Conservation (phyloP, 1,140 invertebrate genomes). For the Achatina immaculata region DNA sequence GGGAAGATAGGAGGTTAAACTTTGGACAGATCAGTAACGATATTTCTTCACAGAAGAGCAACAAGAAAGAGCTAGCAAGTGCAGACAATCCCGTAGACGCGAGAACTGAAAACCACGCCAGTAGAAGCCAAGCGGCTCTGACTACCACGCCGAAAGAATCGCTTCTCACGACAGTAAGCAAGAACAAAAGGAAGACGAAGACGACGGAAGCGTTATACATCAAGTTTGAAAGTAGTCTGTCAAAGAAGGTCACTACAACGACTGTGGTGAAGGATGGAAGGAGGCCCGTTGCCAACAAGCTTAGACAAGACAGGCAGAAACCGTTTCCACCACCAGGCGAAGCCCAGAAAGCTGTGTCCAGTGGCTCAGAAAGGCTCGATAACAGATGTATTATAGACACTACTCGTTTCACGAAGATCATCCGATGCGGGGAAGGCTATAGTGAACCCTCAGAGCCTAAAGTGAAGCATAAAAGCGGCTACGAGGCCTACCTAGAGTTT, state of each 20-base stretch:
- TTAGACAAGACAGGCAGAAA: background rate
- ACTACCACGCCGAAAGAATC: background rate
- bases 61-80: background rate
- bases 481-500: background rate
- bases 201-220: constrained; percentile 1
- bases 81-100: background rate
- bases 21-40: too few relatives aligned
- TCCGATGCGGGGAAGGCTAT: background rate
- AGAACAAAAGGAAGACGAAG: constrained; percentile 21
- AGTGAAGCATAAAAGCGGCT: background rate
- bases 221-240: constrained; percentile 20
- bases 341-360: background rate
- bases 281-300: background rate
- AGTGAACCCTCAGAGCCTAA: background rate
- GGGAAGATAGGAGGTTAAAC: background rate
- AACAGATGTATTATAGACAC: background rate
- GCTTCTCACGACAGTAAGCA: background rate
- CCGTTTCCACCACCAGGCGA: background rate
- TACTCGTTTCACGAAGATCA: background rate
- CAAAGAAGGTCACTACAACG: constrained; percentile 22
- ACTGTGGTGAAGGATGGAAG: constrained; percentile 5
- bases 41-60: too few relatives aligned
- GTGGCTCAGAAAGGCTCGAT: background rate
- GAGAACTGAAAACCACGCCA: background rate
- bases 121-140: background rate